Evolutionary conservation across 2,797 vertebrate species (phyloP), one percentile per base, ranked within the genome.

Genomic region (Pelochelys cantorii): DNA sequence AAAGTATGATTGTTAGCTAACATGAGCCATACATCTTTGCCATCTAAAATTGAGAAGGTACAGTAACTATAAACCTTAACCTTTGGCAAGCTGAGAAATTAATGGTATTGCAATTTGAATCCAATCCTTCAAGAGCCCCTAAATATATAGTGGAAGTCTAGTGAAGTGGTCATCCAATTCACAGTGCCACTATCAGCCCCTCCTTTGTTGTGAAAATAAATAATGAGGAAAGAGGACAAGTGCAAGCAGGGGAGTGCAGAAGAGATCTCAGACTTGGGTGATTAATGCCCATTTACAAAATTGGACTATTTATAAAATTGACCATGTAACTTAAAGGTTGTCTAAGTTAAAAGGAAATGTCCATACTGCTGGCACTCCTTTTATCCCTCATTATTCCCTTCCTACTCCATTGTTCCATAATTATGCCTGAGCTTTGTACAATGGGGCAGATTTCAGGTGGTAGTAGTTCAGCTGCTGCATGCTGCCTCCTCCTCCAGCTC

Each of bases 201-300:
- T 53, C 48, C 15, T 93, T 52, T 92, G 60, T 62, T 71, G 68
- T 37, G 18, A 71, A 71, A 71, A 71, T 71, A 71, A 90, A 85
- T 77, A 96, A 79, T 0, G 0, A 91, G 81, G 84, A 88, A 90
- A 22, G 52, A 84, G 71, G 82, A 56, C 20, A 52, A 71, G 60
- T n/a, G 13, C 2, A 7, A 22, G 17, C 0, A 1, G 4, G 0
- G 34, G 79, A 94, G 25, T 0, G 0, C 86, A 65, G 82, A 62
- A 81, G 87, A 92, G 88, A 90, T 0, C 1, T 94, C 96, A 91
- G 83, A 52, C 91, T 84, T 29, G n/a, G 89, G 53, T 96, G 87
- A 97, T 96, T 94, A 96, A 93, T 95, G 79, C 90, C 86, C 87
- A 95, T 96, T 95, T 95, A 65, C 93, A 87, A 95, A 97, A 95